Percentiles rank a stretch among this genome's conserved stretches.
Evolutionary conservation across 2,888 invertebrate species (phyloP).

Genomic region (Epirrhoe tristata): DNA sequence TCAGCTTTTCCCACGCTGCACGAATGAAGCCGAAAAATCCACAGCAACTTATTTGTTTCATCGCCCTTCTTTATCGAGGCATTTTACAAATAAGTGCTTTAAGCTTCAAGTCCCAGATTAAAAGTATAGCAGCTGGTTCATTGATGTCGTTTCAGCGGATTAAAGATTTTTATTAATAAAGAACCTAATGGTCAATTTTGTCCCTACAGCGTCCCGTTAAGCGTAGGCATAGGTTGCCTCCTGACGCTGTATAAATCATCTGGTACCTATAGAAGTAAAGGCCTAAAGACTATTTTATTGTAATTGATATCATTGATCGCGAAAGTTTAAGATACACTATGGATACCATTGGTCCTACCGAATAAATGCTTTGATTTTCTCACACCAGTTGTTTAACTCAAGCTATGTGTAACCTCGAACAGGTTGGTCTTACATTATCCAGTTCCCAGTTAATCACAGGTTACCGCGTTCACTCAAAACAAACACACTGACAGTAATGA

Average conservation of each 20-base stretch:
- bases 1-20: slow-evolving; percentile 33
- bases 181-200: too few relatives aligned
- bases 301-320: too few relatives aligned
- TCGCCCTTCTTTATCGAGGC: slow-evolving; percentile 47
- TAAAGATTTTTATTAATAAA: too few relatives aligned
- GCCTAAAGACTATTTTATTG: too few relatives aligned
- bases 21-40: slow-evolving; percentile 33
- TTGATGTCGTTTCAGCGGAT: neutral
- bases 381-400: neutral
- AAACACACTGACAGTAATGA: slow-evolving; percentile 69
- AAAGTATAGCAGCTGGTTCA: neutral
- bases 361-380: too few relatives aligned
- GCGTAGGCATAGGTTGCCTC: too few relatives aligned
- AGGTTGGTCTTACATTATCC: slow-evolving; percentile 54
- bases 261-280: too few relatives aligned
- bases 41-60: slow-evolving; percentile 36
- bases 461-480: slow-evolving; percentile 69
- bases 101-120: slow-evolving; percentile 24
- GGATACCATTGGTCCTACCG: too few relatives aligned
- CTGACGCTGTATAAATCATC: too few relatives aligned
- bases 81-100: slow-evolving; percentile 51
- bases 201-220: too few relatives aligned
- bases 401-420: slow-evolving; percentile 49
- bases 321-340: too few relatives aligned
- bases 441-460: slow-evolving; percentile 63